phyloP scores from a whole-genome alignment of 2,113 vertebrate species.

The Blennius ocellaris region DNA sequence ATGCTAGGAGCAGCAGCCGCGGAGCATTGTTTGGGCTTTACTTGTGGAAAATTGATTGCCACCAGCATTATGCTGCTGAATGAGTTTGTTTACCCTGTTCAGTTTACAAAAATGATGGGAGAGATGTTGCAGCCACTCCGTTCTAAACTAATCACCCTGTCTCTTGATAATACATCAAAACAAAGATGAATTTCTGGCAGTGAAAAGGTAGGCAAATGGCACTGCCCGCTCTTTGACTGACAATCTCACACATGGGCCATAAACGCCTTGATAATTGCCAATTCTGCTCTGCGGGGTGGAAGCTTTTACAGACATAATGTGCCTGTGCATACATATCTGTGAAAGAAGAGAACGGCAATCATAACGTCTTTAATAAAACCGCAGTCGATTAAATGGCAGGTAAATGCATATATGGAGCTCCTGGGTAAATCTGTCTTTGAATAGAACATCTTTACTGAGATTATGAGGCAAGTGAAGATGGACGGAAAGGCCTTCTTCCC shows the following conservation, averaged over 20 bases:
- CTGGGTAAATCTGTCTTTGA: slow-evolving; percentile 17
- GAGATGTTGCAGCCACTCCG: slow-evolving; percentile 60
- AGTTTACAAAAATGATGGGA: slow-evolving; percentile 74
- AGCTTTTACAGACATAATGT: slow-evolving; percentile 20
- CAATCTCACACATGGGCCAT: slow-evolving; percentile 20
- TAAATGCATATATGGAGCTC: slow-evolving; percentile 15
- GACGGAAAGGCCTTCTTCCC: not conserved
- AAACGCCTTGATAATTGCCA: slow-evolving; percentile 30
- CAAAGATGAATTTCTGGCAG: slow-evolving; percentile 48
- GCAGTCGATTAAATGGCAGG: slow-evolving; percentile 1
- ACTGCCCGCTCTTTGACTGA: slow-evolving; percentile 39
- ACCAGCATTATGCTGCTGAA: slow-evolving; percentile 74
- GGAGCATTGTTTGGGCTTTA: slow-evolving; percentile 70
- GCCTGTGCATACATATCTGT: slow-evolving; percentile 5
- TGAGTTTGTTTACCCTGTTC: slow-evolving; percentile 80
- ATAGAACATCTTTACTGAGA: slow-evolving; percentile 5
- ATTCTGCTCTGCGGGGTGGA: slow-evolving; percentile 20
- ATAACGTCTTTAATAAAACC: slow-evolving; percentile 13
- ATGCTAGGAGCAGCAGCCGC: slow-evolving; percentile 37
- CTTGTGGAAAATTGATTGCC: slow-evolving; percentile 77
- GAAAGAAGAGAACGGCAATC: slow-evolving; percentile 6
- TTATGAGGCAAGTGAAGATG: slow-evolving; percentile 26
- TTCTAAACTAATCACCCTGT: slow-evolving; percentile 70
- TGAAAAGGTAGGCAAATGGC: slow-evolving; percentile 51
- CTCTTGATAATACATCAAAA: slow-evolving; percentile 61